Conservation (phyloP, 92 coral and sea anemone genomes). For the Porites rus region DNA sequence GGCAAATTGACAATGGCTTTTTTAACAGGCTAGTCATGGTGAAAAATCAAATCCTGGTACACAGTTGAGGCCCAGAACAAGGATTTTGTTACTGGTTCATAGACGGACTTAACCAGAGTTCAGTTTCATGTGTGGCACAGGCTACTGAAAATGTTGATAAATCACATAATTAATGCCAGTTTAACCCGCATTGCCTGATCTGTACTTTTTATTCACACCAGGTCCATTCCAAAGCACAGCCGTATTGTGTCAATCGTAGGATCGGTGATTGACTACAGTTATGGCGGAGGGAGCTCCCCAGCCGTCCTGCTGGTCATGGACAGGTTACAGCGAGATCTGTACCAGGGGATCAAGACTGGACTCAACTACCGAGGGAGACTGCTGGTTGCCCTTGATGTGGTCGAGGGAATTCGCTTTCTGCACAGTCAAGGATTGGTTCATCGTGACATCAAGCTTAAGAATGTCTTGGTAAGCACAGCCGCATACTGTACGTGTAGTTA, state of each 20-base stretch:
- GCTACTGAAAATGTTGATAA: too few species aligned
- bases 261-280: conserved; percentile 96
- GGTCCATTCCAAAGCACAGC: conserved; percentile 87
- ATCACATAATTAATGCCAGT: too few species aligned
- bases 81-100: too few species aligned
- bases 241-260: conserved; percentile 93
- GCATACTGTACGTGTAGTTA: background rate
- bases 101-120: too few species aligned
- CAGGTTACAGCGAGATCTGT: conserved; percentile 93
- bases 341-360: conserved; percentile 97
- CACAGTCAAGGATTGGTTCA: conserved; percentile 98
- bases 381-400: conserved; percentile 94
- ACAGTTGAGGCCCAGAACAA: too few species aligned
- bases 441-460: conserved; percentile 95
- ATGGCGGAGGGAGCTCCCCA: conserved; percentile 96
- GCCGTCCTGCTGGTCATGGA: conserved; percentile 98
- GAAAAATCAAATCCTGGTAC: too few species aligned
- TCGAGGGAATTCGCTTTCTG: conserved; percentile 95
- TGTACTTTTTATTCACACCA: conserved; percentile 4
- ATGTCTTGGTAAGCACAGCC: conserved; percentile 82
- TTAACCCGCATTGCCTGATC: too few species aligned
- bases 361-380: conserved; percentile 85
- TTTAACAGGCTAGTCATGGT: too few species aligned
- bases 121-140: too few species aligned
- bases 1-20: too few species aligned